Evolutionary conservation across 2,113 vertebrate genomes (phyloP).

Genomic region (Passer domesticus): DNA sequence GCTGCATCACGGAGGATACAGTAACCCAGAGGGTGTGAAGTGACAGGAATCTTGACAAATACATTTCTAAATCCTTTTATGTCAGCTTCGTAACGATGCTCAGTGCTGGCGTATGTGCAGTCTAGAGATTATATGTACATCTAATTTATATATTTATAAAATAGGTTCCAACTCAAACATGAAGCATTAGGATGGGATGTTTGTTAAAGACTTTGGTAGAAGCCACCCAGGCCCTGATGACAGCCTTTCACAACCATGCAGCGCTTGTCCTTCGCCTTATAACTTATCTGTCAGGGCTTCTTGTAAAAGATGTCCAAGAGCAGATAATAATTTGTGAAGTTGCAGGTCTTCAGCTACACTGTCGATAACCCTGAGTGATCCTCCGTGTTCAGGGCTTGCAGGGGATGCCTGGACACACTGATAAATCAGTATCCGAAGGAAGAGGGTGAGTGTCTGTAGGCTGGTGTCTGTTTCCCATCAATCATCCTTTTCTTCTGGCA

Average conservation of each 20-base stretch:
- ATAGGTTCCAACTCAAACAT: constrained; percentile 35
- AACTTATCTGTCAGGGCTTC: constrained; percentile 46
- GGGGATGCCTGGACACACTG: constrained; percentile 43
- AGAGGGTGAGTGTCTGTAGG: constrained; percentile 75
- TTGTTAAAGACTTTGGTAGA: constrained; percentile 66
- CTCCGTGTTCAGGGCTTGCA: constrained; percentile 32
- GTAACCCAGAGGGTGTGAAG: constrained; percentile 90
- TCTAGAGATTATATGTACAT: constrained; percentile 30
- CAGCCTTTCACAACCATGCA: constrained; percentile 51
- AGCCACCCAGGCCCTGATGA: constrained; percentile 73
- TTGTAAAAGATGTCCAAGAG: constrained; percentile 56
- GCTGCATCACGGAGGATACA: constrained; percentile 88
- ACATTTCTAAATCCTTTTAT: constrained; percentile 84
- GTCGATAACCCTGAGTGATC: constrained; percentile 68
- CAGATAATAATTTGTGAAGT: constrained; percentile 51
- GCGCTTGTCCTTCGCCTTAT: background rate
- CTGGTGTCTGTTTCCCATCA: constrained; percentile 80
- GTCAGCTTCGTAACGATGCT: constrained; percentile 16
- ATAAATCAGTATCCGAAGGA: constrained; percentile 73
- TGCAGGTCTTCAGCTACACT: constrained; percentile 45
- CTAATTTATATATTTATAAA: constrained; percentile 20
- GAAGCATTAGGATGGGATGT: constrained; percentile 46
- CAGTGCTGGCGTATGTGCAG: background rate
- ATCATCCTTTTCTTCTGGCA: constrained; percentile 82
- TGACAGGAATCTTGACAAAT: constrained; percentile 86